Evolutionary conservation across 2,797 vertebrate genomes (phyloP), one percentile per base, ranked within the genome.

Genomic region (Thalassophryne amazonica): DNA sequence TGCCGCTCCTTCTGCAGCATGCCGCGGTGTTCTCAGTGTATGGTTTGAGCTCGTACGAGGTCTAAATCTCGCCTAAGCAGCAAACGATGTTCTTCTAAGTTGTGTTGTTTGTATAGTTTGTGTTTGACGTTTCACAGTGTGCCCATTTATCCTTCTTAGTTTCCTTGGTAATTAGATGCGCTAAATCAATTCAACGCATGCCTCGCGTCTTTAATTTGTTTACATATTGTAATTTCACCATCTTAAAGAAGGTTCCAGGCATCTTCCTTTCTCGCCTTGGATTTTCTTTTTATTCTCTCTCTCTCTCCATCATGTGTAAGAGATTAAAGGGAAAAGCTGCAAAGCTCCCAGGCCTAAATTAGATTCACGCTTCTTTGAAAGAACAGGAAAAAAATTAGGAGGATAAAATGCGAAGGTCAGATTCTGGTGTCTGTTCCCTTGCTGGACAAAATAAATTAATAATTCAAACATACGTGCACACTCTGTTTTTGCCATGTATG

Each of bases 341-440:
- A 73, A 80, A 82, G 83, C 86, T 85, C 37, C 68, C 40, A 58
- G 69, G 62, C 78, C 76, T 68, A 86, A 89, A 89, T 90, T 86
- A 87, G 76, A 86, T 83, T 85, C 76, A 79, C 73, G 74, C 85
- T 85, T 85, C 72, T 80, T 84, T 86, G 73, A 88, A 78, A 86
- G 81, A 87, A 87, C 72, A 80, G 71, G n/a, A n/a, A n/a, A 80
- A 77, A 80, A 82, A 86, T 78, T 77, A 65, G 59, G 51, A 48
- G 78, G 73, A 84, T 74, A 55, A 83, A 89, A 85, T 76, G 59
- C 35, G 69, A 88, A 90, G 88, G 88, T 90, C 84, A 84, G 48
- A 69, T 67, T 73, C 63, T 62, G 32, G 33, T 9, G 47, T 61
- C 57, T 49, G 55, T 25, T 64, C 35, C 4, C 22, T 69, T 43